Evolutionary conservation across 2,797 vertebrate species (phyloP), one percentile per base, ranked within the genome.

Genomic region (Myotis daubentonii): DNA sequence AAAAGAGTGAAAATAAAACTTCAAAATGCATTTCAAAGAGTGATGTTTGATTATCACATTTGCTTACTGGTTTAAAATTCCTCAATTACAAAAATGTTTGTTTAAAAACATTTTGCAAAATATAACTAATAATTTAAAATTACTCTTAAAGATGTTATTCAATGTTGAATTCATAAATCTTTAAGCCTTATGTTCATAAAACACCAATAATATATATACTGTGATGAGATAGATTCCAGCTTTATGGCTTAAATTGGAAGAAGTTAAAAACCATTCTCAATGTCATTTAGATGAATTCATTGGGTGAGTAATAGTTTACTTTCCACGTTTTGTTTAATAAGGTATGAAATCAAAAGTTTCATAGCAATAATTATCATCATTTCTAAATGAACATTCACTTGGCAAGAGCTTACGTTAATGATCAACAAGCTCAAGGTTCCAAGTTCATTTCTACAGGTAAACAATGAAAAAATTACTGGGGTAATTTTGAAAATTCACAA

Each of bases 331-430:
- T 95, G 92, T 93, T 98, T 97, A 94, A 94, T 75, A 96, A 82
- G 85, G 90, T 87, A 94, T 94, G 89, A 97, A 97, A 97, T 97
- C 91, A 94, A 92, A 97, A 95, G 72, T 96, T 96, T 96, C 95
- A 62, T 74, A 92, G 84, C 82, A 78, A 70, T 93, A 97, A 97
- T 96, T 91, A 96, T 95, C 97, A 97, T 95, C 5, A 0, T 97
- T 98, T 96, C 92, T 80, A 97, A 93, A 79, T 83, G 85, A 97
- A 91, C 68, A 93, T 96, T 96, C 88, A 93, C 85, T 62, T 78
- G n/a, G 44, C 84, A 96, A 83, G 19, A 17, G 88, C 94, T 92
- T 87, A 93, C 44, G 47, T 94, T 75, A 97, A 53, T 83, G 89
- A 94, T 44, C 87, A 82, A 81, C 49, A 95, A 87, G 74, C 53